These are phyloP conservation scores for Ceratosolen fusciceps DNA, from an alignment of 1,140 invertebrate species.

Conservation along the genomic window DNA sequence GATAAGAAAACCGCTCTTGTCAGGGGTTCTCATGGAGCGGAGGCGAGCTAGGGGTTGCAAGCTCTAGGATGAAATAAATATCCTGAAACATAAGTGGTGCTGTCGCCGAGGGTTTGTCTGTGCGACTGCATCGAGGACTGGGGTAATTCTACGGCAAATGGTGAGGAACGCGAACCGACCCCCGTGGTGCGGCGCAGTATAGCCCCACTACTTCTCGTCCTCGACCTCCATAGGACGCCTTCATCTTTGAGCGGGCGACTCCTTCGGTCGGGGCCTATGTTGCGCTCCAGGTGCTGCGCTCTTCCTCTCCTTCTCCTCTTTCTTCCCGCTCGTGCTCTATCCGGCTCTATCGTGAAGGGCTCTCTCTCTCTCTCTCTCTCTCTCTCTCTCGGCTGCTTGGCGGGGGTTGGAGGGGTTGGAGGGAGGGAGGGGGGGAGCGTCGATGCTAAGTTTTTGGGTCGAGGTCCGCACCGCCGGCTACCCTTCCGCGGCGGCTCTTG, in stretches of 20 bases:
- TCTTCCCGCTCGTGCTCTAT: no score
- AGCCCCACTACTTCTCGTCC: slow-evolving; percentile 42
- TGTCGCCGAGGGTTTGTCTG: no score
- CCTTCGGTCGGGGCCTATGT: slow-evolving; percentile 22
- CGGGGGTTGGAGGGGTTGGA: no score
- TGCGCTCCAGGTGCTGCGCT: slow-evolving; percentile 39
- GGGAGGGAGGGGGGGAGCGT: neutral
- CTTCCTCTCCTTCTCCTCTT: neutral
- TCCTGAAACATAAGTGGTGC: no score
- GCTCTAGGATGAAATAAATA: no score
- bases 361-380: neutral
- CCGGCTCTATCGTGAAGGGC: no score
- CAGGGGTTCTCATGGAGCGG: no score
- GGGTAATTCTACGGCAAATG: slow-evolving; percentile 69
- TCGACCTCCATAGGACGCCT: slow-evolving; percentile 53
- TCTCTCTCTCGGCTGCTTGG: neutral
- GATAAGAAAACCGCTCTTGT: no score
- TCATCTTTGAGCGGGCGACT: slow-evolving; percentile 40
- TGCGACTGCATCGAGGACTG: slow-evolving; percentile 59
- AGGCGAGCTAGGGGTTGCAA: no score
- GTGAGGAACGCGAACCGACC: slow-evolving; percentile 65
- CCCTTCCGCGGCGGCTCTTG: slow-evolving; percentile 20
- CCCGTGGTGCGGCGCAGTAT: neutral
- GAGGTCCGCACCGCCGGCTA: slow-evolving; percentile 20
- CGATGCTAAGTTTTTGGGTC: slow-evolving; percentile 33